Base-by-base conservation (phyloP, 53 echinoderm and acorn worm species). In the Paracentrotus lividus region DNA sequence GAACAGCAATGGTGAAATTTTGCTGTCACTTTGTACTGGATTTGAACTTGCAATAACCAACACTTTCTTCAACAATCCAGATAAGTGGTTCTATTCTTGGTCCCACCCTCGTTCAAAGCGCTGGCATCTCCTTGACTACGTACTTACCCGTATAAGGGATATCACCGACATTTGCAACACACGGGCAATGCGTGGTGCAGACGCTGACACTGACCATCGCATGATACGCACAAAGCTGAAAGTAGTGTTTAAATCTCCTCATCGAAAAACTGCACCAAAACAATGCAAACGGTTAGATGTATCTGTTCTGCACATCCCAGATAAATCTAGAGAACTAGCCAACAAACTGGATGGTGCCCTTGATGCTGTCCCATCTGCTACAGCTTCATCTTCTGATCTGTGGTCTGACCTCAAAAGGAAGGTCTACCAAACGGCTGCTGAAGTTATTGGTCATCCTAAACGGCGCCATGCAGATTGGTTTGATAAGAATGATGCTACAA, bases 41-140 rank as follows among this genome's bases (percentile, higher is more conserved):
- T 86, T 77, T 43, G 55, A 88, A 18, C 96, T 96, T 55, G 84
- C 49, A 54, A 61, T 94, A 26, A 94, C 96, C 87, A 96, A 96
- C 57, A 96, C 96, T 20, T 94, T 76, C 65, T 96, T 94, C 94
- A 66, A 76, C 84, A 94, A 75, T 8, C 94, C 94, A 42, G 84
- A 88, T 27, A 92, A 78, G 93, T 88, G 60, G 45, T 94, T 66
- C 93, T 77, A 88, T 42, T 77, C 85, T 55, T 95, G 95, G 91
- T 67, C 14, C 26, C 95, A 95, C 81, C 94, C 96, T 43, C 76
- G 96, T 49, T 94, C 94, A 2, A 94, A 94, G 54, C 36, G 56
- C 24, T 94, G 77, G 59, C 94, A 96, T 88, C 94, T 94, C n/a
- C 94, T 96, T 5, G 96, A 94, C 89, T 94, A 94, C 77, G 89